Evolutionary conservation across 2,888 invertebrate genomes (phyloP).

Genomic region (Creontiades dilutus): DNA sequence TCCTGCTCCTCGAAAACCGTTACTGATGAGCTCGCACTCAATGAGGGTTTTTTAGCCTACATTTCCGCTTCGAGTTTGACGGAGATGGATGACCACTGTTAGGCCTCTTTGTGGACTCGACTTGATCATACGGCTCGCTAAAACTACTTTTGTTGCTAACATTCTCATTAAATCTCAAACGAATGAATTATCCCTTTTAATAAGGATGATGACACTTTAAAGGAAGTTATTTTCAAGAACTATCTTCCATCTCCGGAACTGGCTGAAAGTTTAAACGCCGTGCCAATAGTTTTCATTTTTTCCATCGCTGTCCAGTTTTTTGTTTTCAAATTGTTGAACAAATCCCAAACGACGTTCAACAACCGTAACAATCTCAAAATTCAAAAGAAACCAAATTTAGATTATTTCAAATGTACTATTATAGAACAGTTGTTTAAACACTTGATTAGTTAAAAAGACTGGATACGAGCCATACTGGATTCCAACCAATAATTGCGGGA

Average conservation of each 20-base stretch:
- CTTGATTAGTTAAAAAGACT: no score
- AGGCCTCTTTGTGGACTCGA: constrained; percentile 30
- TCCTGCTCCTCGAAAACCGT: constrained; percentile 66
- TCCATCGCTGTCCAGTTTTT: not conserved
- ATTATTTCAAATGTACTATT: not conserved
- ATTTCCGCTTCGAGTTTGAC: constrained; percentile 65
- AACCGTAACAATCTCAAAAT: not conserved
- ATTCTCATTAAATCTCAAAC: constrained; percentile 59
- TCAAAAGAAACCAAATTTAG: not conserved
- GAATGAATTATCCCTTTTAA: constrained; percentile 67
- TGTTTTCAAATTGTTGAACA: not conserved
- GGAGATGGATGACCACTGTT: constrained; percentile 70
- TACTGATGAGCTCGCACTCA: constrained; percentile 70
- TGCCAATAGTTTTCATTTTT: constrained; percentile 7
- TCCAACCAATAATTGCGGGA: no score
- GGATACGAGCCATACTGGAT: no score
- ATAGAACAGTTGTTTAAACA: no score
- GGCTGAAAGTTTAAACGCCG: not conserved
- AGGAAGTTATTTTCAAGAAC: constrained; percentile 42
- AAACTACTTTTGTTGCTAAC: constrained; percentile 68
- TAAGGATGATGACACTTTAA: constrained; percentile 65
- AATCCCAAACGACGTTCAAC: not conserved
- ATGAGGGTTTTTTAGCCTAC: constrained; percentile 59
- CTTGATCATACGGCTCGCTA: constrained; percentile 70
- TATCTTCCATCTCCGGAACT: constrained; percentile 31